Conservation (phyloP, 2,797 vertebrate species). For the Sparidentex hasta region DNA sequence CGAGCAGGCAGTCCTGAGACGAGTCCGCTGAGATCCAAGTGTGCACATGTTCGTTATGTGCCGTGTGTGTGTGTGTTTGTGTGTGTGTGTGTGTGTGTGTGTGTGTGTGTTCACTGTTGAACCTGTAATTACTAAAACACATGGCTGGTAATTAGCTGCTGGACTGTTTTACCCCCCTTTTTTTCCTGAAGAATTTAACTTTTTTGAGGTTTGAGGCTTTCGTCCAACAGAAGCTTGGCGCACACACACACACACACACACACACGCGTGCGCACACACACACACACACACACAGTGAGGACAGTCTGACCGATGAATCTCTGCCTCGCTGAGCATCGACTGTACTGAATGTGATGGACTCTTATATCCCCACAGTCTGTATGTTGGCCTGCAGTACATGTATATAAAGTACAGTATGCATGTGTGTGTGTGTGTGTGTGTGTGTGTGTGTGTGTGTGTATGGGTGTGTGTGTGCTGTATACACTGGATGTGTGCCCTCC, state of each 20-base stretch:
- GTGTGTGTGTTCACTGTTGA: background rate
- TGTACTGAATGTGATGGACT: slow-evolving; percentile 11
- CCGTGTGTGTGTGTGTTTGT: background rate
- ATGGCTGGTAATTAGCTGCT: slow-evolving; percentile 37
- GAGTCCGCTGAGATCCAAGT: background rate
- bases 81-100: too few relatives aligned
- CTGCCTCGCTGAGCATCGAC: slow-evolving; percentile 20
- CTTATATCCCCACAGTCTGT: background rate
- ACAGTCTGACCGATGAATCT: slow-evolving; percentile 2
- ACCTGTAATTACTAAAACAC: slow-evolving; percentile 29
- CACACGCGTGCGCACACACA: slow-evolving; percentile 13
- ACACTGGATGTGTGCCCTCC: slow-evolving; percentile 53
- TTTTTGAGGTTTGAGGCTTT: slow-evolving; percentile 31
- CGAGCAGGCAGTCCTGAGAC: background rate
- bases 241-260: slow-evolving; percentile 23
- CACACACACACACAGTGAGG: slow-evolving; percentile 6
- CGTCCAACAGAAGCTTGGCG: slow-evolving; percentile 16
- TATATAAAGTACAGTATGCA: background rate
- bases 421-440: slow-evolving; percentile 44
- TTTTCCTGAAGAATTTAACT: slow-evolving; percentile 18
- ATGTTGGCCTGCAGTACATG: background rate
- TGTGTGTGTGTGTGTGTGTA: slow-evolving; percentile 15
- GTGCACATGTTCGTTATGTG: background rate
- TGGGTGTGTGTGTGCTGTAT: slow-evolving; percentile 19
- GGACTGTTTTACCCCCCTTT: slow-evolving; percentile 2